Base-by-base conservation (phyloP, 2,888 invertebrate species). In the Plagiodera versicolora region DNA sequence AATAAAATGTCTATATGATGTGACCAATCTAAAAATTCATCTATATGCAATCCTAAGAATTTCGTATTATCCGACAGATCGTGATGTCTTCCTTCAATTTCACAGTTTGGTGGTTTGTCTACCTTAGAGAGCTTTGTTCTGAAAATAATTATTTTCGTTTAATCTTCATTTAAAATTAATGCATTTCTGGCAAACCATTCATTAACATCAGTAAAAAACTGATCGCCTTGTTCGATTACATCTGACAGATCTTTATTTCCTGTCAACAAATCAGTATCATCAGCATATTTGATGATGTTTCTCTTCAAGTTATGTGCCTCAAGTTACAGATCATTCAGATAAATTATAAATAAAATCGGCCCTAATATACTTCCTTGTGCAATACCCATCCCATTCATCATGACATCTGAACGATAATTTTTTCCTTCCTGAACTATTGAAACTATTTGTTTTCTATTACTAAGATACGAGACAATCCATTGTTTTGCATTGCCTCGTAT, bases 11-110 rank as follows among this genome's bases (percentile, higher is more conserved):
- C 4, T 2, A n/a, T 14, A 51, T 51, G 32, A 51, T 14, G 0
- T 6, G 51, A 51, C 28, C 51, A 30, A 19, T 51, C 32, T 16
- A 30, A 16, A 51, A 28, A 28, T n/a, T 51, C 30, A 16, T 51
- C 35, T 3, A 51, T 51, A 10, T 32, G 6, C 2, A 51, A 5
- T 0, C 51, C 51, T 17, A 51, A 8, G 11, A 51, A 51, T n/a
- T 16, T 51, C 0, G 30, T 51, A 51, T 14, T 2, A 4, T 39
- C 14, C 3, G 14, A n/a, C 3, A 39, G 1, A 14, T 14, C 14
- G 14, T n/a, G 39, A 2, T 14, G 3, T 14, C 11, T 3, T 1
- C 14, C 14, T 1, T 39, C 11, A 39, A 39, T 1, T 14, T 14
- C 14, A 3, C 2, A 39, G 2, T 39, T n/a, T 14, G 39, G 4